Evolutionary conservation across 2,113 vertebrate genomes (phyloP).

Genomic region (Chaetura pelagica): DNA sequence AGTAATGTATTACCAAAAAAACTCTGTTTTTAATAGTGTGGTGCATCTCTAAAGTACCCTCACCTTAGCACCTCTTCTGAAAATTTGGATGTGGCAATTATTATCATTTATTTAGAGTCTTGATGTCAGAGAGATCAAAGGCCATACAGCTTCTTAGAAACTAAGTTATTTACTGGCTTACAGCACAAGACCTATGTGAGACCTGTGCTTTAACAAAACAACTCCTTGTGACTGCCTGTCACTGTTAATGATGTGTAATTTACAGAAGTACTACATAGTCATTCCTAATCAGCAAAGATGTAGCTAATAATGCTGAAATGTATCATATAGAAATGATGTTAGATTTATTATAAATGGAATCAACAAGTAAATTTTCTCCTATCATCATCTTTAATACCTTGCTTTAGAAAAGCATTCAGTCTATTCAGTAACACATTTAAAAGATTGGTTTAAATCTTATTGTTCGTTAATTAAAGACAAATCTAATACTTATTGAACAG

Average conservation of each 20-base stretch:
- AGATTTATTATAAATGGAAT: conserved; percentile 4
- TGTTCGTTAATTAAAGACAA: background rate
- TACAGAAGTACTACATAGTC: conserved; percentile 17
- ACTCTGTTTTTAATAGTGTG: background rate
- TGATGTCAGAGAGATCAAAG: conserved; percentile 18
- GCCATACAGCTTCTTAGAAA: background rate
- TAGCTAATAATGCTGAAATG: conserved; percentile 10
- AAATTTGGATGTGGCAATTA: conserved; percentile 13
- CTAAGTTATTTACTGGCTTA: background rate
- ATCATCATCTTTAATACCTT: background rate
- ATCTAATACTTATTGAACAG: background rate
- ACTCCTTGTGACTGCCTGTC: conserved; percentile 14
- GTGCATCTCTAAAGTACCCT: background rate
- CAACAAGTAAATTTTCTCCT: conserved; percentile 38
- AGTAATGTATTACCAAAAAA: background rate
- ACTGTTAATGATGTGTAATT: conserved; percentile 57
- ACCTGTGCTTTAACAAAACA: background rate
- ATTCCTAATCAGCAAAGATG: conserved; percentile 48
- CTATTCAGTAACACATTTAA: background rate
- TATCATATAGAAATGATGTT: conserved; percentile 14
- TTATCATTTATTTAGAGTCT: conserved; percentile 33
- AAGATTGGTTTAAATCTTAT: background rate
- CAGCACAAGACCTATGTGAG: background rate
- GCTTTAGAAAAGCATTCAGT: background rate
- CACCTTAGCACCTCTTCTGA: conserved; percentile 14